Conservation (phyloP, 2,797 vertebrate genomes). For the Rhincodon typus region DNA sequence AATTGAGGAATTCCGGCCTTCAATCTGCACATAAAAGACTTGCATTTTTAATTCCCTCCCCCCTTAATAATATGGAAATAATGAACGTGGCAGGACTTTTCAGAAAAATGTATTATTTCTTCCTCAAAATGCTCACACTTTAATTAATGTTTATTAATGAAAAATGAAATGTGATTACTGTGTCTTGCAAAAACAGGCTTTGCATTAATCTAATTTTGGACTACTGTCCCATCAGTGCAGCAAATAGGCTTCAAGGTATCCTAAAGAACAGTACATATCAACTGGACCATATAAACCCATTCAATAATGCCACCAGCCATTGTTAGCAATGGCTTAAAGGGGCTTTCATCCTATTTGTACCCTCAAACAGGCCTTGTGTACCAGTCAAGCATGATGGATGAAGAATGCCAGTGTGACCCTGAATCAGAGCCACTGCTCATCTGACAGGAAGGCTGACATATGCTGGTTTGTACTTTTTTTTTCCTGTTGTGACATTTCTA, state of each 20-base stretch:
- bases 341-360: slow-evolving; percentile 40
- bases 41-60: too few relatives aligned
- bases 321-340: slow-evolving; percentile 41
- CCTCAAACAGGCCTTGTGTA: slow-evolving; percentile 39
- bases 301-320: slow-evolving; percentile 54
- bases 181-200: neutral
- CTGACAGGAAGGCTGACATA: slow-evolving; percentile 50
- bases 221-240: neutral
- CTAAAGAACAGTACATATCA: neutral
- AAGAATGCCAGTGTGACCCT: slow-evolving; percentile 42
- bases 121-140: neutral
- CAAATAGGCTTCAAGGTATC: neutral
- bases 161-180: neutral
- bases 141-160: slow-evolving; percentile 14
- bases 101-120: neutral
- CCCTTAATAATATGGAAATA: neutral
- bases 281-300: slow-evolving; percentile 47
- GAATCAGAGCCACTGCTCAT: slow-evolving; percentile 37
- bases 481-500: slow-evolving; percentile 53
- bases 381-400: slow-evolving; percentile 42
- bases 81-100: neutral
- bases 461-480: slow-evolving; percentile 49
- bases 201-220: neutral
- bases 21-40: too few relatives aligned
- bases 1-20: too few relatives aligned